phyloP scores from a whole-genome alignment of 2,888 invertebrate genomes.

The Bugula neritina region DNA sequence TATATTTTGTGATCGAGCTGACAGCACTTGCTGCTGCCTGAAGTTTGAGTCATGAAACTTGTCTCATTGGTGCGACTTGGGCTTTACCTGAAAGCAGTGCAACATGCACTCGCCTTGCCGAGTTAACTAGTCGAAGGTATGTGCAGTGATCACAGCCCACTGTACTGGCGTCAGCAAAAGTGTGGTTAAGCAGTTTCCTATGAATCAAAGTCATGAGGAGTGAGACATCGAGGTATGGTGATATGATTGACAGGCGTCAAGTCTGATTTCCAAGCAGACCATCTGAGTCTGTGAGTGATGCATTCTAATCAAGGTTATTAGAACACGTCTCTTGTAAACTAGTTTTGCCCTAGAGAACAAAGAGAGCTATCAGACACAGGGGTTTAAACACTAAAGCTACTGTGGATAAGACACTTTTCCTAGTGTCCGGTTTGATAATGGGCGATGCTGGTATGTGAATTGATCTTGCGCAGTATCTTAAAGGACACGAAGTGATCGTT shows the following conservation, averaged over 20 bases:
- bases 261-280: slow-evolving; percentile 22
- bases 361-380: slow-evolving; percentile 32
- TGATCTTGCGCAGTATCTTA: slow-evolving; percentile 33
- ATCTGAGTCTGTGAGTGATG: slow-evolving; percentile 15
- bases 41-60: slow-evolving; percentile 29
- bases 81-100: slow-evolving; percentile 30
- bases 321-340: slow-evolving; percentile 28
- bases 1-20: slow-evolving; percentile 28
- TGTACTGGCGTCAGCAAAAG: slow-evolving; percentile 24
- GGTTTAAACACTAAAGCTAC: slow-evolving; percentile 33
- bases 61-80: slow-evolving; percentile 31
- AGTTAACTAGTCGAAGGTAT: slow-evolving; percentile 24
- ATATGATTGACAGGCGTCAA: background rate
- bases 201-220: slow-evolving; percentile 16
- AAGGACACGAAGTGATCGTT: slow-evolving; percentile 32
- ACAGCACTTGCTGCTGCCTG: slow-evolving; percentile 28
- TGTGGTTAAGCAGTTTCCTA: background rate
- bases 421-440: slow-evolving; percentile 30
- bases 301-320: slow-evolving; percentile 27
- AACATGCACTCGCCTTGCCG: slow-evolving; percentile 27
- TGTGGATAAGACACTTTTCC: slow-evolving; percentile 32
- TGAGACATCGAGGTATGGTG: background rate
- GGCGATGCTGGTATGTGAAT: slow-evolving; percentile 29
- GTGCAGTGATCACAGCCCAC: slow-evolving; percentile 28
- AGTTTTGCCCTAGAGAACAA: slow-evolving; percentile 30